Evolutionary conservation across 2,888 invertebrate species (phyloP).

Genomic region (Criorhina ranunculi): DNA sequence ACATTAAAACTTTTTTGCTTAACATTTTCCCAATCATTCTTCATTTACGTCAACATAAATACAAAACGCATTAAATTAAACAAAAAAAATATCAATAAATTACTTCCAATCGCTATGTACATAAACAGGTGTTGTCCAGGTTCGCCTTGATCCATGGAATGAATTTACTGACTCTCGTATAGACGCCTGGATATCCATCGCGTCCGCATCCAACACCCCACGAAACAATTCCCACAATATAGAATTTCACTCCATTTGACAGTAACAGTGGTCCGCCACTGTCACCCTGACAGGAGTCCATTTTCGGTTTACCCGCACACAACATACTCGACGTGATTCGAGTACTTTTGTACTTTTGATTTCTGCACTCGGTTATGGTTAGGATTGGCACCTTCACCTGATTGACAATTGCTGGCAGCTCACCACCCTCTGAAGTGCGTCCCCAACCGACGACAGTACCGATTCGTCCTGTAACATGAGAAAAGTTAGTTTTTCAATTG

Average conservation of each 20-base stretch:
- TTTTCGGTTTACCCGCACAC: constrained; percentile 92
- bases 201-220: constrained; percentile 90
- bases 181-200: constrained; percentile 85
- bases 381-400: constrained; percentile 94
- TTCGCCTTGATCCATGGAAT: constrained; percentile 91
- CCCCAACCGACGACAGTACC: constrained; percentile 96
- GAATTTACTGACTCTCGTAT: constrained; percentile 85
- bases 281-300: constrained; percentile 95
- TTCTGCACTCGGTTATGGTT: constrained; percentile 91
- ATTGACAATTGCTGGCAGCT: constrained; percentile 91
- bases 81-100: constrained; percentile 37
- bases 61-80: constrained; percentile 54
- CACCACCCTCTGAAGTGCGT: constrained; percentile 92
- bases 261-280: constrained; percentile 93
- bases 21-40: constrained; percentile 25
- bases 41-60: constrained; percentile 55
- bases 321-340: constrained; percentile 94
- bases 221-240: constrained; percentile 93
- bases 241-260: constrained; percentile 90
- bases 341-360: constrained; percentile 92
- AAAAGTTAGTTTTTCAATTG: constrained; percentile 32
- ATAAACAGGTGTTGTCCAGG: constrained; percentile 90
- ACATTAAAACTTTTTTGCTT: too few relatives aligned
- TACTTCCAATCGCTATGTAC: constrained; percentile 83
- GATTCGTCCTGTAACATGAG: constrained; percentile 80